Evolutionary conservation across 2,113 vertebrate species (phyloP), one percentile per base, ranked within the genome.

Genomic region (Lota lota): DNA sequence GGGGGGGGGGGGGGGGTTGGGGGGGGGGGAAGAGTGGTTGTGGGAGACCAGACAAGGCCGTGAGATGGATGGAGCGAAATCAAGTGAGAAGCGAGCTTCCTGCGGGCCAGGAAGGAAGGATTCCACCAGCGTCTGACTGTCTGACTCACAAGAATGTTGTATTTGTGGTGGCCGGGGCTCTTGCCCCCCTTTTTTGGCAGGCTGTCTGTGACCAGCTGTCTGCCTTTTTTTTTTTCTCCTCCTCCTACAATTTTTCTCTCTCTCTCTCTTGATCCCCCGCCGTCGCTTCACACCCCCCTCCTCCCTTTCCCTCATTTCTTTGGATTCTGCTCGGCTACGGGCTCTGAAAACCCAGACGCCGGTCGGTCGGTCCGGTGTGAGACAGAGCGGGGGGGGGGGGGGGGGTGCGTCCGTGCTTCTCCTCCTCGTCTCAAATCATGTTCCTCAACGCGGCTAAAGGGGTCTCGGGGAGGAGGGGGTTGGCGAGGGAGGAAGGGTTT

Each of bases 151-250:
- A 90, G 81, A 89, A 89, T 87, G 84, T 84, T 75, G 74, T 84
- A 70, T 88, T 84, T 87, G 88, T 85, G 86, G 86, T 84, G 86
- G 86, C 73, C 77, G 79, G 67, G 76, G 74, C 85, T 82, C 21
- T 67, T 82, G 86, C 77, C 68, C 74, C 60, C 63, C 61, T 62
- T 78, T 88, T 87, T 90, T 88, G 89, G 88, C 87, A 88, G 74
- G 80, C 85, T 65, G 86, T 86, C 84, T 76, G 71, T 81, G 84
- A 88, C 88, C 87, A 89, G 83, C 88, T 87, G 88, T 90, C 90
- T 87, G 82, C 79, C 70, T 80, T 75, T 78, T 78, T 74, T 79
- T 40, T 53, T 14, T 14, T 53, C 12, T 53, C 51, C 51, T 50
- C 40, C 40, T 50, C 51, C 51, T 53, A 33, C 51, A 15, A 53